Base-by-base conservation (phyloP, 2,797 vertebrate genomes). In the Artibeus jamaicensis region DNA sequence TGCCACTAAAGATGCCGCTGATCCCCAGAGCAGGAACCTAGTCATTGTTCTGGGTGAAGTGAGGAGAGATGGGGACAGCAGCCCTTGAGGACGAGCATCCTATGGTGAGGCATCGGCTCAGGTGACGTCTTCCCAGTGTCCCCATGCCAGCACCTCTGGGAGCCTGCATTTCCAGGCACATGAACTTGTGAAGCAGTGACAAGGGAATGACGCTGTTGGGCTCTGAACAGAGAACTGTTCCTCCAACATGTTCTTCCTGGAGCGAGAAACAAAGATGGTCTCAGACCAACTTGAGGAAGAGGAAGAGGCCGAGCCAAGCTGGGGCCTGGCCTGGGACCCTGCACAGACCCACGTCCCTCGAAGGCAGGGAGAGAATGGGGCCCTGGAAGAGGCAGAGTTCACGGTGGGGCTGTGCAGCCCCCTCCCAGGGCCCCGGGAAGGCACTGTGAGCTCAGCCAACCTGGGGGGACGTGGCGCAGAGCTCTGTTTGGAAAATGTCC, bases 291-390 rank as follows among this genome's bases (percentile, higher is more conserved):
- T 39, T 9, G 2, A 29, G 42, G n/a, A 2, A 8, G 34, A 46
- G 59, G 53, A 50, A 37, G 37, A 19, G 57, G 42, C 73, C 37
- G 26, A 24, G 67, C 12, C 22, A 42, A 9, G 32, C 0, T 32
- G 34, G 65, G 37, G 19, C 2, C 0, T 0, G 1, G 3, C 48
- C 91, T 67, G 5, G 2, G 29, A 21, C 37, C 4, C 7, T 21
- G 59, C 1, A 4, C 24, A 32, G n/a, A 24, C 48, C 6, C 0
- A 32, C 0, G 2, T 12, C 6, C 2, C 3, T 3, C 9, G 6
- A 21, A 5, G 9, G 37, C 29, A 21, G 1, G 26, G 15, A 22
- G 16, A 34, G 32, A 2, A 15, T 1, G 10, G 3, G 7, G 46
- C 26, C 82, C 39, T 37, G 12, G 32, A 9, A 32, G 18, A 16